These are phyloP conservation scores for Chrysolophus pictus DNA, from an alignment of 2,797 vertebrate genomes.

Conservation along the genomic window DNA sequence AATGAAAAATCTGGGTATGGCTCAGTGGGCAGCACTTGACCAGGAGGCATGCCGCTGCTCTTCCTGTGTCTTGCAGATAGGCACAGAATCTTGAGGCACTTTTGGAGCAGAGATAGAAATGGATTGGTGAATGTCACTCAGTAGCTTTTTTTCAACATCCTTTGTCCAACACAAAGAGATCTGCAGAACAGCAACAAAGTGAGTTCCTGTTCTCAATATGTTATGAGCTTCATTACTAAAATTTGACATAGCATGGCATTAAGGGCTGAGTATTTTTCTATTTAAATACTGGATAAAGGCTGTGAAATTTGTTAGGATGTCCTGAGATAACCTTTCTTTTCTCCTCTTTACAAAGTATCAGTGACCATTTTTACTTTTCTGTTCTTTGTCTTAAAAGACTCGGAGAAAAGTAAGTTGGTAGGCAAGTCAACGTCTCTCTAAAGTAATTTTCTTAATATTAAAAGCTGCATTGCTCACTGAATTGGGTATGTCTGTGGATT, in stretches of 20 bases:
- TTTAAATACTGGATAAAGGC: neutral
- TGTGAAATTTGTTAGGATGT: neutral
- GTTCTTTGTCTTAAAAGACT: neutral
- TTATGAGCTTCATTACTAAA: neutral
- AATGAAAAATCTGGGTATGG: constrained; percentile 17
- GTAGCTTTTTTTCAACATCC: neutral
- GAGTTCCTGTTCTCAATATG: neutral
- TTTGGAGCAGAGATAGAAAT: neutral
- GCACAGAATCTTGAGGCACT: neutral
- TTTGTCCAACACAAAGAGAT: neutral
- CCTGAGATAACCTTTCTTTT: neutral
- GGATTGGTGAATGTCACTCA: neutral
- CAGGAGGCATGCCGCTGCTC: neutral
- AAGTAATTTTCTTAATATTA: neutral
- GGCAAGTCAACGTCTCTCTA: neutral
- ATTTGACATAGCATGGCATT: neutral
- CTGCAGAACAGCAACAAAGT: neutral
- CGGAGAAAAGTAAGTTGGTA: neutral
- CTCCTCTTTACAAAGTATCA: neutral
- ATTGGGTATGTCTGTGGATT: neutral
- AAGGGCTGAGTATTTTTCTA: neutral
- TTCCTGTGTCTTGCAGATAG: neutral
- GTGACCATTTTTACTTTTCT: neutral
- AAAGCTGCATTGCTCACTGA: neutral
- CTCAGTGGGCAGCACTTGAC: neutral